A percentile compares a stretch with the other conserved stretches of the same genome.
phyloP scores from a whole-genome alignment of 1,140 invertebrate genomes.

The Radopholus similis region DNA sequence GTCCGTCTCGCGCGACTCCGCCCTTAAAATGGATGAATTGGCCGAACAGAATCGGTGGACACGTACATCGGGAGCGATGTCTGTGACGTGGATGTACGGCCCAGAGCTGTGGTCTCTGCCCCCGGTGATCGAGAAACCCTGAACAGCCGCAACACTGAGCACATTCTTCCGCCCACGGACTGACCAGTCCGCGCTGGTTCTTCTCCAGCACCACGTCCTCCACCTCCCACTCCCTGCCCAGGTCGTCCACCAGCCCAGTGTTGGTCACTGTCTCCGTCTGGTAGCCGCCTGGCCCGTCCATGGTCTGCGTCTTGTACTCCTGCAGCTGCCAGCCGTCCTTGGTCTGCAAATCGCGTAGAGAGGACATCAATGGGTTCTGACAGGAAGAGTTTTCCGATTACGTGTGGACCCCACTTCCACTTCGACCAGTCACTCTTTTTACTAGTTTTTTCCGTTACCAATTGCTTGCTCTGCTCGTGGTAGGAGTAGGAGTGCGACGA shows the following conservation, averaged over 20 bases:
- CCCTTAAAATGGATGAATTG: neutral
- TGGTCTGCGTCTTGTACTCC: slow-evolving; percentile 40
- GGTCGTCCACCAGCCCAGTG: slow-evolving; percentile 38
- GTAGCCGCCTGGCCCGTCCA: slow-evolving; percentile 38
- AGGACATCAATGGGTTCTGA: neutral
- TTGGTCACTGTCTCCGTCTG: slow-evolving; percentile 37
- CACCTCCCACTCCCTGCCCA: slow-evolving; percentile 43
- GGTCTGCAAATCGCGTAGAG: slow-evolving; percentile 18
- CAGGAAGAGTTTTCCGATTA: neutral
- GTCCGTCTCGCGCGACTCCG: slow-evolving; percentile 84
- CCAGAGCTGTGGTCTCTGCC: slow-evolving; percentile 33
- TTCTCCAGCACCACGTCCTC: slow-evolving; percentile 48
- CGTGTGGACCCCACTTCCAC: no score
- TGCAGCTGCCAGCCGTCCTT: slow-evolving; percentile 46
- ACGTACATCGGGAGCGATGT: slow-evolving; percentile 87
- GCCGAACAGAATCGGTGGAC: neutral
- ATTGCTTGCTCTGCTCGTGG: slow-evolving; percentile 37
- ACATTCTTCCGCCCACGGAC: slow-evolving; percentile 86
- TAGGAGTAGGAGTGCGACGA: slow-evolving; percentile 39
- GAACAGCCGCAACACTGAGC: slow-evolving; percentile 62
- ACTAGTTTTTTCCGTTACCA: slow-evolving; percentile 14
- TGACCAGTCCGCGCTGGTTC: slow-evolving; percentile 63
- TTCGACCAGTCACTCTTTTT: no score
- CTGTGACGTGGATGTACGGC: slow-evolving; percentile 90
- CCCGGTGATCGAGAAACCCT: slow-evolving; percentile 73